Base-by-base conservation (phyloP, 1,140 invertebrate genomes). In the Tachypleus tridentatus region DNA sequence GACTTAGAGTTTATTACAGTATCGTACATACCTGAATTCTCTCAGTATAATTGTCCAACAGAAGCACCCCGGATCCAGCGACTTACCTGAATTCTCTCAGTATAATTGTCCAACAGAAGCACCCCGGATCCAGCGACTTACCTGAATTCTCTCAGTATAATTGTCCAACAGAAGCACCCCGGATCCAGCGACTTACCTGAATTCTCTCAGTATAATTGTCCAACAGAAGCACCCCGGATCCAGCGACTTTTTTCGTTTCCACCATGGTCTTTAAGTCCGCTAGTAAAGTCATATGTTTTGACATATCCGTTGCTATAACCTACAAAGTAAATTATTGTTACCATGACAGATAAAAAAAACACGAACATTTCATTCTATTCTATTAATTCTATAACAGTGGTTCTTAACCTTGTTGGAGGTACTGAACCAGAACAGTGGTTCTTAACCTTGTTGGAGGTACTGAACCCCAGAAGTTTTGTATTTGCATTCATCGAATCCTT, bases 261-360 rank as follows among this genome's bases (percentile, higher is more conserved):
- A 98, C 96, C 96, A 98, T 98, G 4, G 96, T 99, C 77, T 99
- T 99, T 57, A 99, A 82, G 79, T 99, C 96, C 51, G 95, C 96
- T 63, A 99, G 80, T 63, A 98, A 81, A 74, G 87, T 94, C 95
- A 99, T 98, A 79, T 99, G 97, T 80, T 98, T 98, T 48, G 93
- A 97, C 97, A 99, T 99, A 77, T 99, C 97, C 29, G 96, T 99
- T 62, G 95, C 97, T 62, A 98, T 82, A 67, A 85, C 67, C 67
- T 65, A 47, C 4, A 64, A 61, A 29, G 51, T 8, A 10, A 2
- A 57, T 57, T 57, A 29, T 29, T 29, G 29, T 29, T 29, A 29
- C 29, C 29, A 29, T 29, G 29, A 29, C 29, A 29, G n/a, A n/a
- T 29, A 29, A 29, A 29, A 29, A 29, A 29, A 29, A 29, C 29